A percentile compares a stretch with the other conserved stretches of the same genome.
Conservation (phyloP, 2,113 vertebrate species). For the Nycticryphes semicollaris region DNA sequence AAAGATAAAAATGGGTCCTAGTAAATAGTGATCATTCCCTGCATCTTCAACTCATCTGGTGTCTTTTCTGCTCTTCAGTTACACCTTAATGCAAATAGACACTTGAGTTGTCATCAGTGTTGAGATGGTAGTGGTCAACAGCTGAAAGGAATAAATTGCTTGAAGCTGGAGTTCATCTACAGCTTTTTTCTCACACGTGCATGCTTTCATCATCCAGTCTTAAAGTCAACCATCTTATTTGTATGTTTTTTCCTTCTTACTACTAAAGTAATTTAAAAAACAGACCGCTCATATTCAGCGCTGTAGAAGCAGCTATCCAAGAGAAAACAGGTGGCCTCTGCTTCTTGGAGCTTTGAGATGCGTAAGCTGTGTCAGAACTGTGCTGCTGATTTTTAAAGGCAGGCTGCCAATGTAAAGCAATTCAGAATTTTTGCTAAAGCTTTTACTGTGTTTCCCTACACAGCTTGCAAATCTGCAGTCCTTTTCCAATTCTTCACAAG, state of each 20-base stretch:
- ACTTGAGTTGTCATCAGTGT: background rate
- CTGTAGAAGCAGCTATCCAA: background rate
- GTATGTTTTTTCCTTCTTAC: background rate
- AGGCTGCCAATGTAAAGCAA: background rate
- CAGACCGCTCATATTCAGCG: background rate
- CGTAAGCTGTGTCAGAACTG: background rate
- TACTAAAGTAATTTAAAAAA: background rate
- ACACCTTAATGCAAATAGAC: no score
- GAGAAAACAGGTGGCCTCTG: background rate
- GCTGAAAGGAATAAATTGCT: background rate
- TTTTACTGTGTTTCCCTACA: background rate
- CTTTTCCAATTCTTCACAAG: background rate
- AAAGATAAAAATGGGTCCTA: background rate
- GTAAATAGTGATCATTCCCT: background rate
- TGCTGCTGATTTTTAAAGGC: background rate
- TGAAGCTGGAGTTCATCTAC: background rate
- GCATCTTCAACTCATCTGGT: background rate
- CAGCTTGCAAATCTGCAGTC: background rate
- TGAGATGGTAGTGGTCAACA: background rate
- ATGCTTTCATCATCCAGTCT: background rate
- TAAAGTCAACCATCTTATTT: background rate
- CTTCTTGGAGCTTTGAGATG: background rate
- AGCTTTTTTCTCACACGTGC: background rate
- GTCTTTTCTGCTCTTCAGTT: background rate
- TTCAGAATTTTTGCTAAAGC: conserved; percentile 6